A percentile compares a stretch with the other conserved stretches of the same genome.
phyloP scores from a whole-genome alignment of 1,140 invertebrate genomes.

The Tetranychus cinnabarinus region DNA sequence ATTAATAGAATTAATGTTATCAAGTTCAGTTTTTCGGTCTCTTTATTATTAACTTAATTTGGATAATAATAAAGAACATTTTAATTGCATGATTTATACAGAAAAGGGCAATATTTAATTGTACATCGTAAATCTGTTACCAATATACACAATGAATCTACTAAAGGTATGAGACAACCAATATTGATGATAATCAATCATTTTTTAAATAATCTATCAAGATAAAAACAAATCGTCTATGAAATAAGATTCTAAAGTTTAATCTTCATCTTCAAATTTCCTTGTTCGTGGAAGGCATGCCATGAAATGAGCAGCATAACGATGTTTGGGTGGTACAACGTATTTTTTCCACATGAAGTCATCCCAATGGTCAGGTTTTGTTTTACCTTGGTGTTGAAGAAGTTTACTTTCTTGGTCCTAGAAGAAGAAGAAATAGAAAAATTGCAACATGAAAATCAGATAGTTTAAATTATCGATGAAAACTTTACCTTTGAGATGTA shows the following conservation, averaged over 20 bases:
- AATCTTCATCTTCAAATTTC: constrained; percentile 16
- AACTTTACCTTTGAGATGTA: background rate
- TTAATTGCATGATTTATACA: too few relatives aligned
- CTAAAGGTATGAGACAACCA: too few relatives aligned
- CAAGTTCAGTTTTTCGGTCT: too few relatives aligned
- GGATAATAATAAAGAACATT: too few relatives aligned
- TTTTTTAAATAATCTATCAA: too few relatives aligned
- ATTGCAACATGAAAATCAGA: background rate
- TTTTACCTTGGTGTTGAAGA: background rate
- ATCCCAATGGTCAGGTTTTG: background rate
- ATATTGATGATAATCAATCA: too few relatives aligned
- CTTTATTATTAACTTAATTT: too few relatives aligned
- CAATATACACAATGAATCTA: too few relatives aligned
- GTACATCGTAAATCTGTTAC: too few relatives aligned
- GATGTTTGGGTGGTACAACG: background rate
- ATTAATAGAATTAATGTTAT: too few relatives aligned
- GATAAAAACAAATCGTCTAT: too few relatives aligned
- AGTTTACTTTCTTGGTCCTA: background rate
- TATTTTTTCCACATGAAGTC: background rate
- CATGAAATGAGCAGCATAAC: background rate
- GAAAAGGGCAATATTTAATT: too few relatives aligned
- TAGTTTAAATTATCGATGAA: background rate
- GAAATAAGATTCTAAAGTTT: background rate
- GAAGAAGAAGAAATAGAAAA: background rate
- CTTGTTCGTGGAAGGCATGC: constrained; percentile 11